These are phyloP conservation scores for Euwallacea fornicatus DNA, from an alignment of 1,140 invertebrate genomes.

Conservation along the genomic window DNA sequence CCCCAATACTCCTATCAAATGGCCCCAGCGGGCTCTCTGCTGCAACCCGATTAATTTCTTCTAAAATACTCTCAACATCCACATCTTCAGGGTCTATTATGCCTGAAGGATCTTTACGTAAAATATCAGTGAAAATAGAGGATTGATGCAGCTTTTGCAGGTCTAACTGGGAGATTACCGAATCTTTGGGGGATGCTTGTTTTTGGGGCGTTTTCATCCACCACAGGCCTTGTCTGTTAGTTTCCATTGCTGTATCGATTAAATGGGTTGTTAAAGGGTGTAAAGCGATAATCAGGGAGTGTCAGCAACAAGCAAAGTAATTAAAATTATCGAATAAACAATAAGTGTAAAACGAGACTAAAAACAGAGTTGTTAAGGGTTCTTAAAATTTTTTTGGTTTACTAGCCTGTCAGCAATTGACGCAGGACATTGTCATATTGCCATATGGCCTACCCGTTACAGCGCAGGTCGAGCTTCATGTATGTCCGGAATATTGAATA, in stretches of 20 bases:
- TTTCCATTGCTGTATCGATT: conserved; percentile 50
- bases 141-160: conserved; percentile 39
- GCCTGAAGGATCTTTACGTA: conserved; percentile 46
- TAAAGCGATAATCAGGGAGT: not conserved
- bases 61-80: conserved; percentile 53
- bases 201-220: conserved; percentile 46
- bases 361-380: no score
- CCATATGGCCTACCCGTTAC: no score
- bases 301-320: conserved; percentile 10
- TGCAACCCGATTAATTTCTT: conserved; percentile 52
- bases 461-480: no score
- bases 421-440: no score
- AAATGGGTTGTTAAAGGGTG: conserved; percentile 24
- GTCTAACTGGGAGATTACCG: conserved; percentile 39
- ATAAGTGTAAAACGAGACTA: no score
- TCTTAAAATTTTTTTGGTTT: no score
- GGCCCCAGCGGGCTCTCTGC: conserved; percentile 52
- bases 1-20: conserved; percentile 42
- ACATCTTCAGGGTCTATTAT: conserved; percentile 44
- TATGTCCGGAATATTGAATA: no score
- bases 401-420: no score
- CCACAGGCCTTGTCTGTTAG: conserved; percentile 44
- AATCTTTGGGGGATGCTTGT: conserved; percentile 27
- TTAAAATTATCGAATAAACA: conserved; percentile 36
- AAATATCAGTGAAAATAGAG: conserved; percentile 47